Evolutionary conservation across 53 echinoderm and acorn worm genomes (phyloP), one percentile per base, ranked within the genome.

Genomic region (Mesocentrotus franciscanus): DNA sequence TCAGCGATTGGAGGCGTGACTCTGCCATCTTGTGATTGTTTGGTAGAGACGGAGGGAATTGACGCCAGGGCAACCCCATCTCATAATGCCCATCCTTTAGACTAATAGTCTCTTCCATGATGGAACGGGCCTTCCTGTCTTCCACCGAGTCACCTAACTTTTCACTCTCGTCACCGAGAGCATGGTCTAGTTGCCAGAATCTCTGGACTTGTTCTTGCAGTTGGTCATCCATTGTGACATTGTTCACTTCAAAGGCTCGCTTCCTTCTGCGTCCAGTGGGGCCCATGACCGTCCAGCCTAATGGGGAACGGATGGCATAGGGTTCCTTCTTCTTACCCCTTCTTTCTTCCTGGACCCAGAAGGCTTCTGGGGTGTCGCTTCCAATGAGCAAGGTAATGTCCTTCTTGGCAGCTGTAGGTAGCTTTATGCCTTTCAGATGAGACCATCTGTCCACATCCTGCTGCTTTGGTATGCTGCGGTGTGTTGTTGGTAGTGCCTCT

Each of bases 61-160:
- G 61, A 1, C 92, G 84, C 95, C 96, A 97, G 70, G 96, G 97
- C 13, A 97, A 64, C 42, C 93, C 93, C 18, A 96, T 62, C 64
- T 93, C 78, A 68, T 96, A 96, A 90, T 97, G 97, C 9, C 94
- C 96, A 56, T 96, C 96, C 24, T 89, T 93, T 35, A 92, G 74
- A n/a, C 33, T 91, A 49, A 96, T 83, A 1, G 92, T 85, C 20
- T 66, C 89, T 14, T 94, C 90, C 83, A 97, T 96, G n/a, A 92
- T 93, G 20, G 90, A 33, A 24, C 91, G 55, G 20, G 97, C 96
- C 74, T 66, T 92, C 64, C 56, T 95, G 61, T 97, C 97, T 26
- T 97, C 96, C 9, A 92, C n/a, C 42, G 49, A 96, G 27, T 96
- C 81, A 10, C 95, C 96, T 68, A 92, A 36, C 56, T 89, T 93